Conservation (phyloP, 2,113 vertebrate genomes). For the Plectropomus leopardus region DNA sequence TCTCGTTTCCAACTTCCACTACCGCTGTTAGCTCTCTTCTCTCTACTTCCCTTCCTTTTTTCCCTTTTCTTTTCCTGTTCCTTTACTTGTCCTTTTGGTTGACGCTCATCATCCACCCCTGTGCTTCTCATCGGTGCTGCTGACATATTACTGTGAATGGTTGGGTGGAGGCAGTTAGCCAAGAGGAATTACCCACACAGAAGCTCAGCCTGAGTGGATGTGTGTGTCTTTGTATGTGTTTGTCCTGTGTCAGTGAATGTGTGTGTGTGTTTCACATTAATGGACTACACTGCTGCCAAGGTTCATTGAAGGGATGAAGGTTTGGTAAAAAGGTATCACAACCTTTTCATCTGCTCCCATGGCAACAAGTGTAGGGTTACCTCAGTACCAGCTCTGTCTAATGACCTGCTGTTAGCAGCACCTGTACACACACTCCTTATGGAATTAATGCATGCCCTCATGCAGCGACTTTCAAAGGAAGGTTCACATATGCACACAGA, state of each 20-base stretch:
- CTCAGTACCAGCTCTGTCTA: slow-evolving; percentile 37
- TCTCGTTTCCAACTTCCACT: slow-evolving; percentile 78
- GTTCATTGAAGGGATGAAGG: slow-evolving; percentile 42
- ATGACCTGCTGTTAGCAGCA: slow-evolving; percentile 52
- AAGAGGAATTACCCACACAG: not conserved
- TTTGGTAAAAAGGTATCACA: slow-evolving; percentile 34
- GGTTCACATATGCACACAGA: slow-evolving; percentile 2
- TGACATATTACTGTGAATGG: slow-evolving; percentile 21
- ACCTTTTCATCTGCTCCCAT: slow-evolving; percentile 22
- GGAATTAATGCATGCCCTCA: not conserved
- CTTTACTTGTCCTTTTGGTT: not conserved
- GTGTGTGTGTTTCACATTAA: slow-evolving; percentile 28
- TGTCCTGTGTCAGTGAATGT: slow-evolving; percentile 17
- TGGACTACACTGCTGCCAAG: slow-evolving; percentile 17
- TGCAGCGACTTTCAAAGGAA: slow-evolving; percentile 3
- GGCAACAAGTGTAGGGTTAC: slow-evolving; percentile 26
- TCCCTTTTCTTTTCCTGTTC: slow-evolving; percentile 12
- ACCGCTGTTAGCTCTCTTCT: not conserved
- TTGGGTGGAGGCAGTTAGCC: slow-evolving; percentile 15
- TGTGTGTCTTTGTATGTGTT: slow-evolving; percentile 29
- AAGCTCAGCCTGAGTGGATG: not conserved
- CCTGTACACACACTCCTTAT: slow-evolving; percentile 23
- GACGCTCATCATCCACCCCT: slow-evolving; percentile 42
- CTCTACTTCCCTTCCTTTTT: slow-evolving; percentile 17
- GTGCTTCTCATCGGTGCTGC: slow-evolving; percentile 48